phyloP scores from a whole-genome alignment of 2,888 invertebrate species.

The Mythimna lalbum region DNA sequence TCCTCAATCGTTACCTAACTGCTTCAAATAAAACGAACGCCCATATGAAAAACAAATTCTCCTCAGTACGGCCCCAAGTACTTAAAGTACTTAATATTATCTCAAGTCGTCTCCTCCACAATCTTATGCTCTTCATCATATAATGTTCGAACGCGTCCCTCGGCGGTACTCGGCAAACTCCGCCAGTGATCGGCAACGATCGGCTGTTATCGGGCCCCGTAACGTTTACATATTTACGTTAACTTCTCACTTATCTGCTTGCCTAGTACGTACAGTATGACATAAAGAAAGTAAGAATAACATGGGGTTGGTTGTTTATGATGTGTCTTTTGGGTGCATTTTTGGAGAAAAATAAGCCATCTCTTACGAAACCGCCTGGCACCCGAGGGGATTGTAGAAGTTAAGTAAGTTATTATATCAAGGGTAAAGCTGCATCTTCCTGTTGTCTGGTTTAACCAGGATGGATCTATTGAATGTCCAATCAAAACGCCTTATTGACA shows the following conservation, averaged over 20 bases:
- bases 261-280: slow-evolving; percentile 3
- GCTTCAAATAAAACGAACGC: not conserved
- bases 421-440: not conserved
- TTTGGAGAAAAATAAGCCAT: slow-evolving; percentile 1
- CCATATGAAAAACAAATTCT: slow-evolving; percentile 37
- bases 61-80: slow-evolving; percentile 4
- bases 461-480: too few species aligned
- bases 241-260: slow-evolving; percentile 41
- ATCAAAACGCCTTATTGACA: too few species aligned
- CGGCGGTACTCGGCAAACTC: slow-evolving; percentile 35
- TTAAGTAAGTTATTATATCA: not conserved
- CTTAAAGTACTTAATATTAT: slow-evolving; percentile 52
- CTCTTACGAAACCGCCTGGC: not conserved
- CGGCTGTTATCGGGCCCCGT: slow-evolving; percentile 45
- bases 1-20: not conserved
- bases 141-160: slow-evolving; percentile 38
- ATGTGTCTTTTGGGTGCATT: slow-evolving; percentile 21
- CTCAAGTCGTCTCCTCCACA: slow-evolving; percentile 26
- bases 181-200: slow-evolving; percentile 28
- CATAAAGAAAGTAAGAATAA: slow-evolving; percentile 6
- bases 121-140: slow-evolving; percentile 51
- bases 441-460: not conserved
- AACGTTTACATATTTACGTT: slow-evolving; percentile 39
- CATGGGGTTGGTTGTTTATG: slow-evolving; percentile 4
- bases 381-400: slow-evolving; percentile 2